Percentiles rank a stretch among this genome's conserved stretches.
Evolutionary conservation across 2,888 invertebrate genomes (phyloP).

Genomic region (Dynastes tityus): DNA sequence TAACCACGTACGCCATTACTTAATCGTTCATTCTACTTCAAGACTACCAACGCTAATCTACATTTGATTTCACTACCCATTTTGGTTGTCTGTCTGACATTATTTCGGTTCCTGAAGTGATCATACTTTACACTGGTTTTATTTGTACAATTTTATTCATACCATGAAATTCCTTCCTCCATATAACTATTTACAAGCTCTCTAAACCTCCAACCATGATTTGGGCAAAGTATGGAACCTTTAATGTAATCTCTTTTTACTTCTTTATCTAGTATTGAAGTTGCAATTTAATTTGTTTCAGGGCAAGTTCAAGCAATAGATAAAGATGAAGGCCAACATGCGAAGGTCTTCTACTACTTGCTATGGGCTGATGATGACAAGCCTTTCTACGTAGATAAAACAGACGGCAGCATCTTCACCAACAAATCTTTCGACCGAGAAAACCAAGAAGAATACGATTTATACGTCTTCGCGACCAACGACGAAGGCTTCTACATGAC

Average conservation of each 20-base stretch:
- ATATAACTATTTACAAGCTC: too few species aligned
- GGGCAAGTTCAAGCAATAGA: constrained; percentile 84
- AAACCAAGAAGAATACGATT: constrained; percentile 79
- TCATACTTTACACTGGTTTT: too few species aligned
- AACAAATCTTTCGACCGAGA: constrained; percentile 89
- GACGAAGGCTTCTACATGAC: constrained; percentile 82
- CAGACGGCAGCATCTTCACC: constrained; percentile 85
- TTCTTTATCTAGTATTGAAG: not conserved
- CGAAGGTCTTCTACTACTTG: constrained; percentile 88
- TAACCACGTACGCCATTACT: too few species aligned
- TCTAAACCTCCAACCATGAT: too few species aligned
- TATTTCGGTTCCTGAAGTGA: too few species aligned
- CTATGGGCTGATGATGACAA: constrained; percentile 84
- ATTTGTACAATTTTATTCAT: too few species aligned
- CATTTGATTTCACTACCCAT: too few species aligned
- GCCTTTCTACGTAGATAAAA: constrained; percentile 85
- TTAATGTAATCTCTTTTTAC: not conserved
- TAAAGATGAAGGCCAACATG: constrained; percentile 85
- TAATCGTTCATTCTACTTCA: too few species aligned
- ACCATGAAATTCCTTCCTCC: too few species aligned
- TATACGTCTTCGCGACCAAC: constrained; percentile 88
- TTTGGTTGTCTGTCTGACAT: too few species aligned
- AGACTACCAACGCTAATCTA: too few species aligned
- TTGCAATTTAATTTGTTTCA: constrained; percentile 57
- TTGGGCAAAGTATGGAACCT: too few species aligned